Percentiles rank a stretch among this genome's conserved stretches.
These are phyloP conservation scores for Drosophila silvestris DNA, from an alignment of 2,888 invertebrate genomes.

Conservation along the genomic window DNA sequence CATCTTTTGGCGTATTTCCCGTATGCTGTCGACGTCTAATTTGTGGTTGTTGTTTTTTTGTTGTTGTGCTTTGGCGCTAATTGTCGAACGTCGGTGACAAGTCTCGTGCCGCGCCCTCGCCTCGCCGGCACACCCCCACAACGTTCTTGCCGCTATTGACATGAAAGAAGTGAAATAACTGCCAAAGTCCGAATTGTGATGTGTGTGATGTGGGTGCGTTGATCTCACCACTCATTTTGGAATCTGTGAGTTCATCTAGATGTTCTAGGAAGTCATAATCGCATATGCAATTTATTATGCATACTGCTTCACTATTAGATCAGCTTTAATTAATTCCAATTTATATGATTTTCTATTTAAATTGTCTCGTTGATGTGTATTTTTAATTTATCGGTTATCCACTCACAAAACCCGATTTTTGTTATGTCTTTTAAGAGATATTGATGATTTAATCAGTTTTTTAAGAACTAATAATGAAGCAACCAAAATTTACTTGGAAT, in stretches of 20 bases:
- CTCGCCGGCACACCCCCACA: constrained; percentile 22
- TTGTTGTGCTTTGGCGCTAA: constrained; percentile 64
- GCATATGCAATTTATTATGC: constrained; percentile 72
- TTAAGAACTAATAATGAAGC: neutral
- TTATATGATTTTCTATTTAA: constrained; percentile 58
- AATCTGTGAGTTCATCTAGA: constrained; percentile 52
- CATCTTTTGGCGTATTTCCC: constrained; percentile 51
- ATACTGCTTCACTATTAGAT: constrained; percentile 41
- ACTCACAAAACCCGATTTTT: constrained; percentile 18
- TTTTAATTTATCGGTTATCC: constrained; percentile 26
- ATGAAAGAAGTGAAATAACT: constrained; percentile 43
- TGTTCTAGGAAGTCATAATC: constrained; percentile 66
- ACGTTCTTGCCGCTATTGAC: constrained; percentile 10
- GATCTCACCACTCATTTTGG: constrained; percentile 57
- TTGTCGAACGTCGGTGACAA: constrained; percentile 67
- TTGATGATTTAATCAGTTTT: neutral
- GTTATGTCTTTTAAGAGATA: neutral
- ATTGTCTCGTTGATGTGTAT: constrained; percentile 47
- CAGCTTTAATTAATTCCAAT: constrained; percentile 63
- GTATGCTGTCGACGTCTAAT: constrained; percentile 30
- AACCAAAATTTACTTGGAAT: neutral
- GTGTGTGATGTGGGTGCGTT: constrained; percentile 73
- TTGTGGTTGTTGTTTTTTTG: constrained; percentile 27
- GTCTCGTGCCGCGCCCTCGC: constrained; percentile 57
- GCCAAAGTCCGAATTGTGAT: constrained; percentile 23